phyloP scores from a whole-genome alignment of 2,113 vertebrate genomes.

The Aleadryas rufinucha region DNA sequence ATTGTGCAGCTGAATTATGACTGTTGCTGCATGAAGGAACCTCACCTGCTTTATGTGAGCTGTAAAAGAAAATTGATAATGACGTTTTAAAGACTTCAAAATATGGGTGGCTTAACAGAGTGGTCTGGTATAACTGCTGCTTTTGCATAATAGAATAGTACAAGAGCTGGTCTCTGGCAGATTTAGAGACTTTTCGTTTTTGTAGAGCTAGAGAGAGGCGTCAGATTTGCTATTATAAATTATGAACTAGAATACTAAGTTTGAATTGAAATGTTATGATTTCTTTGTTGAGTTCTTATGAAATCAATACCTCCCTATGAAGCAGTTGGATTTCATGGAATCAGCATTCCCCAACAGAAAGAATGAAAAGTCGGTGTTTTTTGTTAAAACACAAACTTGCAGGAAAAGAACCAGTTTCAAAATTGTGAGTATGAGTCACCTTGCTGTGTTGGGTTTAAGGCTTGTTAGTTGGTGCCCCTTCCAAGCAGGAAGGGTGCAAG shows the following conservation, averaged over 20 bases:
- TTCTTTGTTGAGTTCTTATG: neutral
- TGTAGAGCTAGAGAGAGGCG: neutral
- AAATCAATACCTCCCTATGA: neutral
- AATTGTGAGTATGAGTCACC: neutral
- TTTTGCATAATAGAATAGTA: neutral
- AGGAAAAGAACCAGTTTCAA: neutral
- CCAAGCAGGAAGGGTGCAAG: neutral
- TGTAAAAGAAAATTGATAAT: slow-evolving; percentile 54
- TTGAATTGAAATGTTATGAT: neutral
- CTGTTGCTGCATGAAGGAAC: neutral
- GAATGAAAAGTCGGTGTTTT: neutral
- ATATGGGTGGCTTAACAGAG: slow-evolving; percentile 1
- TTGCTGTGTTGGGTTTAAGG: neutral
- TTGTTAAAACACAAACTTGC: neutral
- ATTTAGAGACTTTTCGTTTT: neutral
- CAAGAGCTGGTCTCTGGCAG: neutral
- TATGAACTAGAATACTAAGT: neutral
- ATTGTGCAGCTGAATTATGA: slow-evolving; percentile 1
- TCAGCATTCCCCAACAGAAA: neutral
- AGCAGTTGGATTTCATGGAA: neutral
- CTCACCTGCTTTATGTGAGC: slow-evolving; percentile 35
- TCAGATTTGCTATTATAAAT: neutral
- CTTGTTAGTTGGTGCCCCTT: neutral
- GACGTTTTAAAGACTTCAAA: slow-evolving; percentile 34
- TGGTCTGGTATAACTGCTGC: neutral